Base-by-base conservation (phyloP, 2,888 invertebrate species). In the Saturnia japonica region DNA sequence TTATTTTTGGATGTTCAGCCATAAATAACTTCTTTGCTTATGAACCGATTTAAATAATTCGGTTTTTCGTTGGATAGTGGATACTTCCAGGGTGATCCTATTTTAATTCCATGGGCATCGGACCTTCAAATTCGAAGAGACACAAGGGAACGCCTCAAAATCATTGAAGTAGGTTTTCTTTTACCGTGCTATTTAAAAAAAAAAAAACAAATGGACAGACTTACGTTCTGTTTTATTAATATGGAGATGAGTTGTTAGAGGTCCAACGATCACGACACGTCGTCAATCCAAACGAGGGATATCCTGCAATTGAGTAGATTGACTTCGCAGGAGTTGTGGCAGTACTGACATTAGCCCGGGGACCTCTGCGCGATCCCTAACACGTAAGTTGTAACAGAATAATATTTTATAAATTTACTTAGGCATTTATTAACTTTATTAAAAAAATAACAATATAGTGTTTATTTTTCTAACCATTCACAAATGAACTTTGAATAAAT, bases 291-390 rank as follows among this genome's bases (percentile, higher is more conserved):
- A 91, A 93, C 86, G 80, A 86, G 88, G 74, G 74, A 87, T 86
- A 92, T 93, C 93, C 93, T 93, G 93, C 88, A 91, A 92, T 91
- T 91, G 77, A 70, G 75, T 78, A 77, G 74, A 73, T 69, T 62
- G 62, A 51, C 43, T 68, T 40, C 45, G 43, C 74, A 75, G 75
- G 69, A 67, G 47, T 74, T 66, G 74, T 70, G 73, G 70, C 71
- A 70, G 70, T 85, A 83, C 84, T 85, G 80, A 73, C 75, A 78
- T 70, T 74, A 77, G 82, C 75, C 75, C 73, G 78, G 75, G 78
- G 79, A 77, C 77, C 74, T 71, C 73, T 70, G 73, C 68, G 54
- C 28, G 67, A 57, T 64, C 72, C 69, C 43, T 70, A 28, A 42
- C 72, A 75, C 72, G 80, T 80, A 73, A 80, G 81, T 80, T 14